phyloP scores from a whole-genome alignment of 2,888 invertebrate species.

The Lepeophtheirus nordmannii region DNA sequence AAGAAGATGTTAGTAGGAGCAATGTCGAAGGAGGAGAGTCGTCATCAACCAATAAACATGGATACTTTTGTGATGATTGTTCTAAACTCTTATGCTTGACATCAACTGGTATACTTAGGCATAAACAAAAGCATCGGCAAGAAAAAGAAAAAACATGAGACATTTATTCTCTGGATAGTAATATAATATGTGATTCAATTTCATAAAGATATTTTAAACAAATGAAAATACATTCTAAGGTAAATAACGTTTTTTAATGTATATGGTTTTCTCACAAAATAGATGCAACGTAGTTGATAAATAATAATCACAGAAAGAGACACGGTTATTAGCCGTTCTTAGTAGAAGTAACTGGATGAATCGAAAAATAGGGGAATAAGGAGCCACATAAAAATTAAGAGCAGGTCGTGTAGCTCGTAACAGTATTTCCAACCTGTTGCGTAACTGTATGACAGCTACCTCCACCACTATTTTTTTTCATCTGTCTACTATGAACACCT shows the following conservation, averaged over 20 bases:
- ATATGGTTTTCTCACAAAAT: too few relatives aligned
- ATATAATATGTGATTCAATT: too few relatives aligned
- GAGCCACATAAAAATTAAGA: neutral
- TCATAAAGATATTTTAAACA: too few relatives aligned
- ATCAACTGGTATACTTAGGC: conserved; percentile 67
- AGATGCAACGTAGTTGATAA: too few relatives aligned
- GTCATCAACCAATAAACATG: conserved; percentile 30
- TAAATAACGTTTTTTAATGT: too few relatives aligned
- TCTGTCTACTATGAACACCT: neutral
- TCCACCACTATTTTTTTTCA: neutral
- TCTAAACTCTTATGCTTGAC: conserved; percentile 50
- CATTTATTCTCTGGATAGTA: neutral
- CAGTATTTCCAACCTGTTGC: conserved; percentile 23
- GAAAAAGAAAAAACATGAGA: neutral
- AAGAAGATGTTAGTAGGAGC: conserved; percentile 32
- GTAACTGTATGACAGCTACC: conserved; percentile 21
- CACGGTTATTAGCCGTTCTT: too few relatives aligned
- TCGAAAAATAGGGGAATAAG: too few relatives aligned
- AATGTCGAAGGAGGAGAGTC: neutral
- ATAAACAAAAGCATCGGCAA: conserved; percentile 43
- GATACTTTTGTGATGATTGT: conserved; percentile 57
- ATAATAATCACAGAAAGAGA: too few relatives aligned
- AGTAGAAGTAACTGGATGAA: too few relatives aligned
- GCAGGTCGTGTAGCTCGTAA: conserved; percentile 24
- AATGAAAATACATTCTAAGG: neutral